phyloP scores from a whole-genome alignment of 2,113 vertebrate genomes.

The Xenus cinereus region DNA sequence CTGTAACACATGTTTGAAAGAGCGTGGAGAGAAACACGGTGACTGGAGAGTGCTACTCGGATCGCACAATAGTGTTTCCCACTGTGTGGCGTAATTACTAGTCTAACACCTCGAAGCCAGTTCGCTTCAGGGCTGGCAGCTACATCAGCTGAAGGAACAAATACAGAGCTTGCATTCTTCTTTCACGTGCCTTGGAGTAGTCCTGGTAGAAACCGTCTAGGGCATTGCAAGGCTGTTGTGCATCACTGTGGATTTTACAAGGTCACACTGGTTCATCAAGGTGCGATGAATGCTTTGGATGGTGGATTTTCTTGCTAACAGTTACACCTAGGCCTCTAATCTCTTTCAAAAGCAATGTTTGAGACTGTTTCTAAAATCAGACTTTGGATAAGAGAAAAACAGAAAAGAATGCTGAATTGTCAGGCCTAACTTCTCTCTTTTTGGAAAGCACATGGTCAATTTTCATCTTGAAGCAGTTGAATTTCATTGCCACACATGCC shows the following conservation, averaged over 20 bases:
- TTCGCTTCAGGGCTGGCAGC: background rate
- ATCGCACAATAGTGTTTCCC: background rate
- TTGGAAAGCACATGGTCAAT: background rate
- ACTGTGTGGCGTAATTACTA: background rate
- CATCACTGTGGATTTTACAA: background rate
- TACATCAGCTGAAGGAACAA: background rate
- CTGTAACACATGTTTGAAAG: background rate
- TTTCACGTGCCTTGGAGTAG: background rate
- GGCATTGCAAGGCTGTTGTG: background rate
- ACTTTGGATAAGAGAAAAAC: background rate
- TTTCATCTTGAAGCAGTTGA: background rate
- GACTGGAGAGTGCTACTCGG: background rate
- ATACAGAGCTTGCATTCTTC: background rate
- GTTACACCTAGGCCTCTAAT: background rate
- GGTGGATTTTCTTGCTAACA: background rate
- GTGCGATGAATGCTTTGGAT: background rate
- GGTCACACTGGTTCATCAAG: background rate
- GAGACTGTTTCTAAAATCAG: background rate
- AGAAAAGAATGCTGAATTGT: background rate
- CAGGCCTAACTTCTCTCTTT: background rate
- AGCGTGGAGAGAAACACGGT: background rate
- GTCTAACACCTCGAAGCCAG: background rate
- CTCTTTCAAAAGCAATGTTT: background rate
- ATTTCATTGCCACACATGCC: background rate
- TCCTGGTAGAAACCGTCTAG: background rate